A percentile compares a stretch with the other conserved stretches of the same genome.
Conservation (phyloP, 2,888 invertebrate species). For the Aporophyla nigra region DNA sequence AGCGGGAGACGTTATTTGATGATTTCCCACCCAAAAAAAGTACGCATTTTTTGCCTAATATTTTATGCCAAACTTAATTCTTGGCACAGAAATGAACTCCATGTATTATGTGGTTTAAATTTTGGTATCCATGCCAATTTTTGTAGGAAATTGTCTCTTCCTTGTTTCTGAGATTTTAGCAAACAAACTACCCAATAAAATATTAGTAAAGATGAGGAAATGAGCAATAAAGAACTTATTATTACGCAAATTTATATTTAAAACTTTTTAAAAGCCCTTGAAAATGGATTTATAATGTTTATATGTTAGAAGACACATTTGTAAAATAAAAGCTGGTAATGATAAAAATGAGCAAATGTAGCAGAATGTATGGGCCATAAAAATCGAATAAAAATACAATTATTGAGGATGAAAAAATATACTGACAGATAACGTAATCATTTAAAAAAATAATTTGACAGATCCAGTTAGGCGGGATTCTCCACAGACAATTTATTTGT, state of each 20-base stretch:
- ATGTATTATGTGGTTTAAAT: conserved; percentile 10
- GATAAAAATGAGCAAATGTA: neutral
- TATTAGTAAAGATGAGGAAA: conserved; percentile 8
- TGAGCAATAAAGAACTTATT: neutral
- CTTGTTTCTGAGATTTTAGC: neutral
- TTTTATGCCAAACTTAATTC: conserved; percentile 11
- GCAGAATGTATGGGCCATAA: neutral
- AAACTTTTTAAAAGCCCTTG: conserved; percentile 11
- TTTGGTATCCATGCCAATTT: conserved; percentile 25
- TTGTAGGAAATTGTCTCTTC: conserved; percentile 11
- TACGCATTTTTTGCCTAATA: too few species aligned
- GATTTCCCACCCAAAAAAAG: too few species aligned
- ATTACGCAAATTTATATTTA: conserved; percentile 1
- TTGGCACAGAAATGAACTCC: conserved; percentile 28
- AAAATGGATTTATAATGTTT: conserved; percentile 15
- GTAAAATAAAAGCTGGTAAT: neutral
- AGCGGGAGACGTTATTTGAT: too few species aligned
- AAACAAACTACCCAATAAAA: neutral
- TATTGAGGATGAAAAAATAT: neutral
- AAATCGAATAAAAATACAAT: neutral
- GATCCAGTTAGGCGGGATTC: conserved; percentile 3
- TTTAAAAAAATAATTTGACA: neutral
- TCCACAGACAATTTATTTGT: conserved; percentile 10
- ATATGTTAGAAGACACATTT: neutral
- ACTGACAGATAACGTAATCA: neutral